These are phyloP conservation scores for Steinernema carpocapsae DNA, from an alignment of 2,888 invertebrate genomes.

Conservation along the genomic window DNA sequence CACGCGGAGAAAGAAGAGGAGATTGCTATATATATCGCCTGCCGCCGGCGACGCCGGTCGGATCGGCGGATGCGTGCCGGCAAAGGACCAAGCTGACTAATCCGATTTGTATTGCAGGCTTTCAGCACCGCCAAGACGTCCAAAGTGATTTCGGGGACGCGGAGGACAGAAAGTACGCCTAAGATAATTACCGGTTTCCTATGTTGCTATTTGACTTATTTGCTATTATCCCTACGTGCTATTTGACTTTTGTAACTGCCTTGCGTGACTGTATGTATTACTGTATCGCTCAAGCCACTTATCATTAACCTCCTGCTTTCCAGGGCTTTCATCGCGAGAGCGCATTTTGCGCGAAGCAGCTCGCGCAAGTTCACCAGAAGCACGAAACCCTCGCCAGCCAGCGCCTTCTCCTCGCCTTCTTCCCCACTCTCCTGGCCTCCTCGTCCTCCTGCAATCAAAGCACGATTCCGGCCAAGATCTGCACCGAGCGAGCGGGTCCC, in stretches of 20 bases:
- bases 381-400: constrained; percentile 24
- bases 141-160: constrained; percentile 13
- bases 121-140: background rate
- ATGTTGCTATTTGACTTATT: too few species aligned
- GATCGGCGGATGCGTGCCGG: constrained; percentile 21
- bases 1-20: background rate
- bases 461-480: background rate
- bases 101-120: constrained; percentile 34
- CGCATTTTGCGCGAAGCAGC: constrained; percentile 19
- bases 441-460: background rate
- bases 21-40: background rate
- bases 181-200: constrained; percentile 2
- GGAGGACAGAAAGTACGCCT: background rate
- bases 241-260: too few species aligned
- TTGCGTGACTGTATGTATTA: too few species aligned
- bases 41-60: background rate
- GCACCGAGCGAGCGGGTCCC: background rate
- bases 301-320: background rate
- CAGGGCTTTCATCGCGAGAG: constrained; percentile 25
- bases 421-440: background rate
- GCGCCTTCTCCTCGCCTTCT: background rate
- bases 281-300: too few species aligned
- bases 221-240: too few species aligned
- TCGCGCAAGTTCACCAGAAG: constrained; percentile 18
- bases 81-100: constrained; percentile 33